These are phyloP conservation scores for Caenorhabditis angaria DNA, from an alignment of 2,888 invertebrate genomes.

Conservation along the genomic window DNA sequence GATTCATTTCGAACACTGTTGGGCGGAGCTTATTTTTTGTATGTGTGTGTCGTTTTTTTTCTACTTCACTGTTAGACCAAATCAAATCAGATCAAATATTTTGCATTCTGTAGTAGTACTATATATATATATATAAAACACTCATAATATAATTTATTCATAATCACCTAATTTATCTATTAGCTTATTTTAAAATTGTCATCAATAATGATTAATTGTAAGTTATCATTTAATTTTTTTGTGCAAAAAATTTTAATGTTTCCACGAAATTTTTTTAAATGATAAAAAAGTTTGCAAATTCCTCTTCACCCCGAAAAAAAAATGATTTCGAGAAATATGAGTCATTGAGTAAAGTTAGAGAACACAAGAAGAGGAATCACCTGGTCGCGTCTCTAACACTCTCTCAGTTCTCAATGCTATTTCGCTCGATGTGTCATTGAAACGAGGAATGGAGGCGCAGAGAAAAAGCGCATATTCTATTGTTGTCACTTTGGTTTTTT, in stretches of 20 bases:
- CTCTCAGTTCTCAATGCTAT: neutral
- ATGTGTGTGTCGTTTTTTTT: neutral
- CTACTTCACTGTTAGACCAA: neutral
- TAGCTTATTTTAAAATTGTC: neutral
- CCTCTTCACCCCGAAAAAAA: neutral
- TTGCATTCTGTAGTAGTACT: neutral
- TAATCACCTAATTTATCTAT: neutral
- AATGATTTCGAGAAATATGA: slow-evolving; percentile 7
- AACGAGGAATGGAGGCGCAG: no score
- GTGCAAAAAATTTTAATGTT: neutral
- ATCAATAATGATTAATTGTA: slow-evolving; percentile 1
- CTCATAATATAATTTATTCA: no score
- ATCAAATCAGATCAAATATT: neutral
- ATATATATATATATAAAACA: neutral
- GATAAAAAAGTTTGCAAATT: neutral
- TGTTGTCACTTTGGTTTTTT: neutral
- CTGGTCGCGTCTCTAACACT: neutral
- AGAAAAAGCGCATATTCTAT: neutral
- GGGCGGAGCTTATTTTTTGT: neutral
- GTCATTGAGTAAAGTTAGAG: slow-evolving; percentile 7
- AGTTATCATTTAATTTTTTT: neutral
- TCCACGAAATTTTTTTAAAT: neutral
- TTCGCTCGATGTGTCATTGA: neutral
- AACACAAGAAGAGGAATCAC: slow-evolving; percentile 11
- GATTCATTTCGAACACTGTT: neutral